Evolutionary conservation across 1,140 invertebrate species (phyloP).

Genomic region (Zaprionus taronus): DNA sequence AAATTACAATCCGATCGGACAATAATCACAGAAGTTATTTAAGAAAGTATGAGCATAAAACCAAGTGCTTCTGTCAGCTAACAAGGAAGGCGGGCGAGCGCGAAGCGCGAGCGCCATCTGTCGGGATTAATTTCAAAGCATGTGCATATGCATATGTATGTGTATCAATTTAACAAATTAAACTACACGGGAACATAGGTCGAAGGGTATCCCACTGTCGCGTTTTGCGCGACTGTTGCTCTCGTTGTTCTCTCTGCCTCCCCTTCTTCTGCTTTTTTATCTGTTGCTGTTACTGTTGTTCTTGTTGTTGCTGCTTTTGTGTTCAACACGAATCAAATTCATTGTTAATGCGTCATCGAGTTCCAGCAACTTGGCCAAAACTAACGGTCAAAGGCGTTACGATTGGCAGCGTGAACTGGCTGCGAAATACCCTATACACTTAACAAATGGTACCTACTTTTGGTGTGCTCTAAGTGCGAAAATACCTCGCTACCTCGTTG

Average conservation of each 20-base stretch:
- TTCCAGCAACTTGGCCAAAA: constrained; percentile 14
- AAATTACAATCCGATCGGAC: no score
- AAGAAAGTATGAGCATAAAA: no score
- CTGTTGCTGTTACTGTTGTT: background rate
- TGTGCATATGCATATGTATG: no score
- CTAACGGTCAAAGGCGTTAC: constrained; percentile 11
- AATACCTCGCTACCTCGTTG: background rate
- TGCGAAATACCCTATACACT: background rate
- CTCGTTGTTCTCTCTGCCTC: background rate
- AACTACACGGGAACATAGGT: no score
- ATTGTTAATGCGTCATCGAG: constrained; percentile 16
- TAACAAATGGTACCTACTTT: background rate
- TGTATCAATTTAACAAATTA: no score
- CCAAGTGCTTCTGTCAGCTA: no score
- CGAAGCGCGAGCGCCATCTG: no score
- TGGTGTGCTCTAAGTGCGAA: background rate
- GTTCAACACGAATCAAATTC: constrained; percentile 23
- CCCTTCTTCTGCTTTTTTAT: background rate
- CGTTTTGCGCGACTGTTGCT: no score
- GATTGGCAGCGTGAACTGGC: background rate
- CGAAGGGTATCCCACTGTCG: no score
- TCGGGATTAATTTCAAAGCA: no score
- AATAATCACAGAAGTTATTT: no score
- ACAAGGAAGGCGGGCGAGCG: no score
- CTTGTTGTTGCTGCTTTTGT: constrained; percentile 11